Percentiles rank a stretch among this genome's conserved stretches.
These are phyloP conservation scores for Orchesellides sinensis DNA, from an alignment of 2,888 invertebrate genomes.

Conservation along the genomic window DNA sequence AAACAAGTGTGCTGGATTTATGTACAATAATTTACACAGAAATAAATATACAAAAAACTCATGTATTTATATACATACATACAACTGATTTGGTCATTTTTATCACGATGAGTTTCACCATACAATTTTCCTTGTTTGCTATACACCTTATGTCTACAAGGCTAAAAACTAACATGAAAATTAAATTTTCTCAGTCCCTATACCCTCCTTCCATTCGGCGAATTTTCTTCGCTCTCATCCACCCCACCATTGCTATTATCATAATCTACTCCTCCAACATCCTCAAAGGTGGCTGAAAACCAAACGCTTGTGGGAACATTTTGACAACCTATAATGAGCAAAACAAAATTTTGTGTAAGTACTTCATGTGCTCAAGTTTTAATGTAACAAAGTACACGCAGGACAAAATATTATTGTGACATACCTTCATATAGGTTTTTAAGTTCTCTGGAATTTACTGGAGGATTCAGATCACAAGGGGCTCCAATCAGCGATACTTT, in stretches of 20 bases:
- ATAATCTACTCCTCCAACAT: constrained; percentile 58
- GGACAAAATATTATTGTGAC: not conserved
- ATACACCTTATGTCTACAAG: no score
- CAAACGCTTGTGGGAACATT: constrained; percentile 78
- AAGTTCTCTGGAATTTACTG: constrained; percentile 77
- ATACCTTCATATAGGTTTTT: constrained; percentile 76
- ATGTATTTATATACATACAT: constrained; percentile 4
- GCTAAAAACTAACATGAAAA: not conserved
- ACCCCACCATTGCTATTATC: constrained; percentile 53
- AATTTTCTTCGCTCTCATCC: constrained; percentile 64
- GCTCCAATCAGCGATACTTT: constrained; percentile 78
- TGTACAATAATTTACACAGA: not conserved
- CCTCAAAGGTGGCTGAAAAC: constrained; percentile 74
- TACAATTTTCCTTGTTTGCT: constrained; percentile 10
- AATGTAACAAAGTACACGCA: no score
- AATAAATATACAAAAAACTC: not conserved
- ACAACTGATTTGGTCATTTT: constrained; percentile 41
- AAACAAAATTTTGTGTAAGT: not conserved
- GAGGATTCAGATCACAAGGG: constrained; percentile 78
- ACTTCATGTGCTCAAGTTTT: no score
- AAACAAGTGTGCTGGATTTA: constrained; percentile 28
- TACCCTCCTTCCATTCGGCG: constrained; percentile 65
- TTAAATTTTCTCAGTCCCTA: no score
- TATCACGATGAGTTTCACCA: constrained; percentile 58
- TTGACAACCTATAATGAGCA: constrained; percentile 77